A percentile compares a stretch with the other conserved stretches of the same genome.
Evolutionary conservation across 2,888 invertebrate species (phyloP).

Genomic region (Lacanobia wlatinum): DNA sequence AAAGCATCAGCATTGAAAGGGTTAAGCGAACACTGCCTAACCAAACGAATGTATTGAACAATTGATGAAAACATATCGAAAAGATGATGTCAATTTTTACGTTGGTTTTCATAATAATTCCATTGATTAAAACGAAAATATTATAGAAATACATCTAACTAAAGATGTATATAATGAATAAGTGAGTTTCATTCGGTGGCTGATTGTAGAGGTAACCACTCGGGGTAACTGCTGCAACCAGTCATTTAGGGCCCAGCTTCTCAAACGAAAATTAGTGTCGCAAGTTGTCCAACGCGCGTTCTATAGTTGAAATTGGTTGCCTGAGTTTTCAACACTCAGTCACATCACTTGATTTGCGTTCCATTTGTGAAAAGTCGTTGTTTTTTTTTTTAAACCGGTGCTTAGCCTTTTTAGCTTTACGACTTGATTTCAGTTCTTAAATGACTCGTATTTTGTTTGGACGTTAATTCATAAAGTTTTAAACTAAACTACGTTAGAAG

Average conservation of each 20-base stretch:
- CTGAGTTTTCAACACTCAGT: too few species aligned
- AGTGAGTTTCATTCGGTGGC: conserved; percentile 20
- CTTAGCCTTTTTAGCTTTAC: background rate
- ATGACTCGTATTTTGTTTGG: background rate
- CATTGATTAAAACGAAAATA: conserved; percentile 83
- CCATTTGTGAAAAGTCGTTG: too few species aligned
- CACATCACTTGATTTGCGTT: too few species aligned
- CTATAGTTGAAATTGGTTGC: too few species aligned
- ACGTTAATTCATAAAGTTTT: conserved; percentile 15
- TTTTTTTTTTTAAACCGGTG: too few species aligned
- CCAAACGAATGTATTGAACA: conserved; percentile 76
- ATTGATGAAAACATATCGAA: conserved; percentile 80
- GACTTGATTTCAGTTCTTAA: background rate
- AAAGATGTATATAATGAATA: conserved; percentile 20
- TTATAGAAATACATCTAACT: conserved; percentile 38
- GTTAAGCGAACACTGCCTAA: conserved; percentile 69
- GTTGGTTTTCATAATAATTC: conserved; percentile 79
- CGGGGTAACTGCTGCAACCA: background rate
- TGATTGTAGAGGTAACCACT: background rate
- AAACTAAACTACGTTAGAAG: background rate
- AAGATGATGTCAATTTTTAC: conserved; percentile 82
- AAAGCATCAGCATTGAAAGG: conserved; percentile 56
- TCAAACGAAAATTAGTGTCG: too few species aligned
- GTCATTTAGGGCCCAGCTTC: background rate
- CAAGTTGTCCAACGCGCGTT: too few species aligned